These are phyloP conservation scores for Digitonthophagus gazella DNA, from an alignment of 2,888 invertebrate genomes.

Conservation along the genomic window DNA sequence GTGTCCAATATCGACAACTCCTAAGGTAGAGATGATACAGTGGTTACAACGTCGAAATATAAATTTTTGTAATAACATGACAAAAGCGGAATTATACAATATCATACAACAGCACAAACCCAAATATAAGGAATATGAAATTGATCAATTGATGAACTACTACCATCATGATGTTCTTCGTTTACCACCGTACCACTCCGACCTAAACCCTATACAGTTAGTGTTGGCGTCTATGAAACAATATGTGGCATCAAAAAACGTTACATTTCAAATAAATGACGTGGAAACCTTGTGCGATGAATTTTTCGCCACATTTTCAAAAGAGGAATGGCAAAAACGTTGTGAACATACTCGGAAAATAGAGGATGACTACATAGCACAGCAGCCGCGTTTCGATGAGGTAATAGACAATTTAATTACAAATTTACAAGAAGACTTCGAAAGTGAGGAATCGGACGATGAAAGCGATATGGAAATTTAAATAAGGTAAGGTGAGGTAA, in stretches of 20 bases:
- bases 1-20: neutral
- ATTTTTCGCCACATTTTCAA: neutral
- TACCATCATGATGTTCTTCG: constrained; percentile 11
- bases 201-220: constrained; percentile 16
- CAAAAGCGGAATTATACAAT: neutral
- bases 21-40: constrained; percentile 9
- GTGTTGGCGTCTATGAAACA: constrained; percentile 4
- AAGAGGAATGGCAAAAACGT: neutral
- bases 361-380: neutral
- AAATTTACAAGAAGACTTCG: neutral
- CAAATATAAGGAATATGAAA: neutral
- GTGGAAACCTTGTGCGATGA: neutral
- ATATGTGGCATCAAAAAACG: neutral
- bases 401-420: neutral
- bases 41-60: neutral
- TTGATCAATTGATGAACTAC: neutral
- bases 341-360: neutral
- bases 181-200: constrained; percentile 13
- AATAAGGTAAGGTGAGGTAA: too few species aligned
- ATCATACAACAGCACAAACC: constrained; percentile 1
- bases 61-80: neutral
- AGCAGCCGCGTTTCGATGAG: neutral
- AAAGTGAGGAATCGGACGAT: neutral
- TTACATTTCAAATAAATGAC: neutral
- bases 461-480: neutral